Evolutionary conservation across 2,113 vertebrate species (phyloP), one percentile per base, ranked within the genome.

Genomic region (Plotosus lineatus): DNA sequence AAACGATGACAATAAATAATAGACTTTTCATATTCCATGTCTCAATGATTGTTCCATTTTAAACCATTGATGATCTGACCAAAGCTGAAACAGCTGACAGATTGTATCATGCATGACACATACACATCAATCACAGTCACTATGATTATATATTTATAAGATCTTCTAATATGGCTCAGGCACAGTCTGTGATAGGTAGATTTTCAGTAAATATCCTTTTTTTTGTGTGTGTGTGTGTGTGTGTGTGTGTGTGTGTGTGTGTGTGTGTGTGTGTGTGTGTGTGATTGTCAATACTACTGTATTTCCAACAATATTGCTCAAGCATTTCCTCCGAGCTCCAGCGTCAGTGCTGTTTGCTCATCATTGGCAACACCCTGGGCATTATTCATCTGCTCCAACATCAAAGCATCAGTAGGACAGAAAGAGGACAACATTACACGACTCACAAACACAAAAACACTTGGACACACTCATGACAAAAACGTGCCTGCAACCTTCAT

Each of bases 81-180:
- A 69, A 14, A 56, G 65, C 44, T 46, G 33, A 79, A 40, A 56
- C 19, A 28, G 38, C 28, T 75, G 12, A 60, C 23, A 80, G 50
- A 68, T 60, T 48, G 40, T 56, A 75, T 69, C 82, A 83, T 83
- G 77, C 82, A 61, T 26, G 74, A 66, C 46, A 60, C 38, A 28
- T 40, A 40, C 31, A 66, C 66, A 55, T 14, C 23, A 48, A 75
- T 36, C 50, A 75, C 40, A 75, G 51, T 15, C 75, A 44, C 36
- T 44, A 48, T 28, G 50, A 12, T 60, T 55, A 58, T 48, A 58
- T 82, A 77, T 69, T 66, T 83, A n/a, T 71, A 79, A 14, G 7
- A 33, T 73, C 65, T 66, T 83, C 53, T 17, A 31, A 19, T n/a
- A 42, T 8, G 7, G 31, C 33, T 38, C 36, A 68, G 42, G 50